Evolutionary conservation across 2,888 invertebrate genomes (phyloP), one percentile per base, ranked within the genome.

Genomic region (Melinopterus prodromus): DNA sequence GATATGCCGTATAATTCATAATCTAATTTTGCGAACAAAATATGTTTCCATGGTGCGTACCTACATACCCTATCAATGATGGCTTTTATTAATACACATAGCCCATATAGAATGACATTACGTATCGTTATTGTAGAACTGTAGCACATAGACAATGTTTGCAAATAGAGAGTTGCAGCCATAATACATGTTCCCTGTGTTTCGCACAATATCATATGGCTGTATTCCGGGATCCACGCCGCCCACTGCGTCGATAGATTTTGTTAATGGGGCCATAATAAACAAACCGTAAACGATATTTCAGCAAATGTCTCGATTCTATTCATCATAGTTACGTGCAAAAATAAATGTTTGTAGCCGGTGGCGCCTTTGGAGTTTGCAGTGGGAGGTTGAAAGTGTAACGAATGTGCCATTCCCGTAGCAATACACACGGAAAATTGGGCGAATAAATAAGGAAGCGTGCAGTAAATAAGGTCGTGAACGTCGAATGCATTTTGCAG

Each of bases 251-350:
- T 53, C 53, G 53, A 53, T 53, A 53, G 53, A 53, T 53, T 53
- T 53, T 53, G 53, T 53, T 53, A 53, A 53, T 53, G 53, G 53
- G 53, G 53, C 53, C 53, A 53, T 53, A 53, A 53, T 53, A 53
- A 53, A 53, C 53, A 53, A 53, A 53, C 53, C 53, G 53, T 53
- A 53, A 53, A 53, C 53, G 12, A 53, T 53, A 53, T 53, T 53
- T 53, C 53, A 53, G 53, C 53, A 12, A 53, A 53, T 9, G 53
- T 53, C 53, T 53, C 53, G 53, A 53, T 53, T 9, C 9, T 12
- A 53, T 53, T 53, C 53, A 53, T 53, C 53, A 53, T 53, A 12
- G 53, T 53, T 53, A 26, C 26, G 26, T 2, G 26, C 26, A 53
- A 53, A 53, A 53, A 53, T 53, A 53, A 53, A 53, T 53, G 53